Percentiles rank a stretch among this genome's conserved stretches.
Evolutionary conservation across 2,797 vertebrate species (phyloP).

Genomic region (Macroramphosus scolopax): DNA sequence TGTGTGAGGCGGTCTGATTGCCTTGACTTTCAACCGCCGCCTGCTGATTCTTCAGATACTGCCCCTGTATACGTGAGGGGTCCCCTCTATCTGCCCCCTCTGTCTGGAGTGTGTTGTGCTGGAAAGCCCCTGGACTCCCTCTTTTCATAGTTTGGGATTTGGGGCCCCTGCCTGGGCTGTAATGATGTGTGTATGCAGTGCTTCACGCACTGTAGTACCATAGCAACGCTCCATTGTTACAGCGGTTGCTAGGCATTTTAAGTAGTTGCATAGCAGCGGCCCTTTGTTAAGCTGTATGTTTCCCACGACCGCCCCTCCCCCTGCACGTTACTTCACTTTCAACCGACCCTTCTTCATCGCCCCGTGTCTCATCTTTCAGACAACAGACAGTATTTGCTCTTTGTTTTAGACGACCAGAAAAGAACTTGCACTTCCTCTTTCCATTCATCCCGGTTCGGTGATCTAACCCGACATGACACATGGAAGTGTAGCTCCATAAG

Average conservation of each 20-base stretch:
- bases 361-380: conserved; percentile 43
- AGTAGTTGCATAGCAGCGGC: conserved; percentile 68
- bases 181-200: conserved; percentile 20
- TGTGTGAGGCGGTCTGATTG: conserved; percentile 6
- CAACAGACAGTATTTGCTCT: conserved; percentile 32
- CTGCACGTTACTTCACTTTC: conserved; percentile 15
- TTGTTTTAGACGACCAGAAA: conserved; percentile 39
- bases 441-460: conserved; percentile 39
- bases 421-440: conserved; percentile 44
- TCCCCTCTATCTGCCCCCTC: conserved; percentile 18
- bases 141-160: conserved; percentile 20
- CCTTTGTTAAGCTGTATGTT: conserved; percentile 58
- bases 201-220: conserved; percentile 47
- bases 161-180: conserved; percentile 39
- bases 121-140: conserved; percentile 51
- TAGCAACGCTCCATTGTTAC: conserved; percentile 58
- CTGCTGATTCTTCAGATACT: conserved; percentile 12
- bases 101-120: conserved; percentile 18
- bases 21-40: conserved; percentile 11
- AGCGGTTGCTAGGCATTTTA: conserved; percentile 61
- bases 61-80: conserved; percentile 10
- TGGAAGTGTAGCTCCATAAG: conserved; percentile 29
- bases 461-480: conserved; percentile 49
- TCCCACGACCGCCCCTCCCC: conserved; percentile 63
- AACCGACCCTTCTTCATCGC: conserved; percentile 25